Evolutionary conservation across 2,797 vertebrate species (phyloP).

Genomic region (Darevskia nairensis): DNA sequence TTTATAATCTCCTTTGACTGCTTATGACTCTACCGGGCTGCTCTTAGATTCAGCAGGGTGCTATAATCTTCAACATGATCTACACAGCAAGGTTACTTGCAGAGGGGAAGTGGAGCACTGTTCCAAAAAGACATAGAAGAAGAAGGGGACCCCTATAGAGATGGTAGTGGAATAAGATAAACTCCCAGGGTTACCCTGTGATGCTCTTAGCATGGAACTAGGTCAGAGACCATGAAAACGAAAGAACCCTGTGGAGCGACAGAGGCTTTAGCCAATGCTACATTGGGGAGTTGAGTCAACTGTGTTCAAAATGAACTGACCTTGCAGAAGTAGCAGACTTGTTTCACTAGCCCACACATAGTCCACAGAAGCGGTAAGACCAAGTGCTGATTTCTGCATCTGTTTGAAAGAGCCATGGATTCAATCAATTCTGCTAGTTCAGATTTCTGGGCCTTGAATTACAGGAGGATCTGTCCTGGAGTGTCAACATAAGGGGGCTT

Average conservation of each 20-base stretch:
- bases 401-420: not conserved
- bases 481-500: no score
- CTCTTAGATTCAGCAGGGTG: not conserved
- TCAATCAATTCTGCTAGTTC: no score
- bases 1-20: not conserved
- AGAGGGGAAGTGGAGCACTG: not conserved
- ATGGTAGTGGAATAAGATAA: not conserved
- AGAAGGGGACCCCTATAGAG: not conserved
- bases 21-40: not conserved
- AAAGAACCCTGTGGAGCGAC: not conserved
- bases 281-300: not conserved
- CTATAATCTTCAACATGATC: not conserved
- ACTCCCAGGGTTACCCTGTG: not conserved
- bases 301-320: not conserved
- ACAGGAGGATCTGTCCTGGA: no score
- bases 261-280: no score
- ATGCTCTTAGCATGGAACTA: not conserved
- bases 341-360: not conserved
- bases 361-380: no score
- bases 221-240: not conserved
- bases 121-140: not conserved
- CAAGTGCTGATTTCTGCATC: not conserved
- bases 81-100: not conserved
- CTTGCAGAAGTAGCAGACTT: not conserved
- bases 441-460: no score